Base-by-base conservation (phyloP, 1,140 invertebrate genomes). In the Holotrichia oblita region DNA sequence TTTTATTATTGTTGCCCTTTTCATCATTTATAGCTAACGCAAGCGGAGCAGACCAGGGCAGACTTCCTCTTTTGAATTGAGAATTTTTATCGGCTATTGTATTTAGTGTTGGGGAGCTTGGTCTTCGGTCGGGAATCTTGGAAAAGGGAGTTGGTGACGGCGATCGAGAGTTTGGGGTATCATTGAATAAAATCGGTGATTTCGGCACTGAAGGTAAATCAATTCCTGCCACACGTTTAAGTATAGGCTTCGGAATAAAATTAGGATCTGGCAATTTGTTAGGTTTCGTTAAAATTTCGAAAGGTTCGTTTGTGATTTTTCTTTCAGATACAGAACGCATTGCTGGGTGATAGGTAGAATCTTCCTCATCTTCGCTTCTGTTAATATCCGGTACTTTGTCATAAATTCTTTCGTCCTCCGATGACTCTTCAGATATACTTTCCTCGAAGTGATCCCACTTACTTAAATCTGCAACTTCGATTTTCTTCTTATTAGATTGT, bases 171-270 rank as follows among this genome's bases (percentile, higher is more conserved):
- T 10, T 87, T 10, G 12, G 0, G 4, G 34, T 41, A 20, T 20
- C 40, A 9, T 74, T 74, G 2, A 41, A 40, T 34, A 69, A 27
- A 69, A 24, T 7, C 20, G 61, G 61, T 9, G 61, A 12, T 27
- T 69, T 69, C n/a, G 48, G 48, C 17, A 55, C 1, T n/a, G n/a
- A 55, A 7, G 61, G 61, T n/a, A 69, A 20, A 69, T 83, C 78
- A 55, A 77, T 27, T 79, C 75, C 27, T 27, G 85, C 83, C 84
- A 84, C 80, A 84, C 91, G 87, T 81, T 94, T 94, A 3, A 94
- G 82, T 80, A 94, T 94, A 6, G 93, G 93, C 83, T 94, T 94
- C 6, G 93, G 93, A 41, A 93, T 83, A 81, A 93, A 91, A 82
- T 91, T 91, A 0, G 90, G 91, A 83, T 91, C 90, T 0, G 90